A percentile compares a stretch with the other conserved stretches of the same genome.
Evolutionary conservation across 2,888 invertebrate genomes (phyloP).

Genomic region (Lucinisca nassula): DNA sequence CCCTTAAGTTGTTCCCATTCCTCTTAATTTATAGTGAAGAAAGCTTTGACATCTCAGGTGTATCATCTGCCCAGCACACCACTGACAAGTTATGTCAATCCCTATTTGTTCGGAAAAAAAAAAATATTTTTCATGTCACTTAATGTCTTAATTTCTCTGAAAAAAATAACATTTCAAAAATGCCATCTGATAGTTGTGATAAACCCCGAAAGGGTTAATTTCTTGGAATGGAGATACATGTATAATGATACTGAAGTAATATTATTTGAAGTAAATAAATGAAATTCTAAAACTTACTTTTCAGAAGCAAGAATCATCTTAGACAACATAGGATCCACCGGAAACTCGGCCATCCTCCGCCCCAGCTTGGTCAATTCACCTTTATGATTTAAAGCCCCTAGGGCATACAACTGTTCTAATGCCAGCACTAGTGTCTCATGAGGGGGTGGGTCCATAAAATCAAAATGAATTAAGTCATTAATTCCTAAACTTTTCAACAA

Average conservation of each 20-base stretch:
- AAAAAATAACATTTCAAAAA: too few species aligned
- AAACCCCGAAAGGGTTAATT: too few species aligned
- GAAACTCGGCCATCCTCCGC: conserved; percentile 99
- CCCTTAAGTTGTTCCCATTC: too few species aligned
- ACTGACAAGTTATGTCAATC: too few species aligned
- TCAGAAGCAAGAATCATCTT: conserved; percentile 99
- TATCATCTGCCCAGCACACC: too few species aligned
- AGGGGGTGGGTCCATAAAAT: conserved; percentile 98
- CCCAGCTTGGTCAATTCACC: conserved; percentile 99
- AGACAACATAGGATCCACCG: conserved; percentile 99
- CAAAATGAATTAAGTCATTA: conserved; percentile 99
- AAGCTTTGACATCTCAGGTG: too few species aligned
- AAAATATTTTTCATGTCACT: too few species aligned
- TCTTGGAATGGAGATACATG: too few species aligned
- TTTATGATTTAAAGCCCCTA: conserved; percentile 98
- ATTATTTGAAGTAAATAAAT: neutral
- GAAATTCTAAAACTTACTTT: conserved; percentile 93
- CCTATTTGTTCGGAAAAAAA: too few species aligned
- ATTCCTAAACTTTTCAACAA: conserved; percentile 99
- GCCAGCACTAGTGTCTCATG: conserved; percentile 92
- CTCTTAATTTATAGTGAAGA: too few species aligned
- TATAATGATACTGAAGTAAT: neutral
- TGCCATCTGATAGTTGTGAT: too few species aligned
- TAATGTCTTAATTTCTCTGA: neutral
- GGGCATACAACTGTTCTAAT: conserved; percentile 98